Evolutionary conservation across 2,113 vertebrate species (phyloP), one percentile per base, ranked within the genome.

Genomic region (Petromus typicus): DNA sequence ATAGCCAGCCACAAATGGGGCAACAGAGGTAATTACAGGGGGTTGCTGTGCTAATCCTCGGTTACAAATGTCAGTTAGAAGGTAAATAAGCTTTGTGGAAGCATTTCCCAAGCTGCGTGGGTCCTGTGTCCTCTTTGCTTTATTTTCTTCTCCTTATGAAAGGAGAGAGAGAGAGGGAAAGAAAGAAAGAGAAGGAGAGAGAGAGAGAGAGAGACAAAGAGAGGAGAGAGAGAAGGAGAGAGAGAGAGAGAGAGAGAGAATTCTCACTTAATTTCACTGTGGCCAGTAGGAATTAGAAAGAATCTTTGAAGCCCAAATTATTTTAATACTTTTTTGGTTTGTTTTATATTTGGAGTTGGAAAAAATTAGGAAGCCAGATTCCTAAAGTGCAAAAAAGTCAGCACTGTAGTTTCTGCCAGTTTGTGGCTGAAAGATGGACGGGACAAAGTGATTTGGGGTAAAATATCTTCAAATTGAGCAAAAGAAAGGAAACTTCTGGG

Each of bases 1-100:
- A 98, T 98, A 98, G 98, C 97, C 98, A 97, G 98, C 97, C 98
- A 86, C 98, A 98, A 98, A 98, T 96, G 91, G 97, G 98, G 98
- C 96, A 98, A 97, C 96, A 96, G 93, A 97, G 86, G 96, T 98
- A 98, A 99, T 98, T 98, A 98, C 97, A 98, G 98, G 98, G 98
- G 95, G 91, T 97, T 97, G 96, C 97, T 98, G 92, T 71, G 84
- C 97, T 98, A 98, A 98, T 98, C 98, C 96, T 87, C 66, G 93
- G 97, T 97, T 98, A 98, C 98, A 98, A 98, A 98, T 97, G 97
- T 96, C 97, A 98, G 95, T 98, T 98, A 97, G 98, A 98, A 98
- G 97, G 98, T 98, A 98, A 98, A 98, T 98, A 98, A 97, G 85
- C 82, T 84, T 96, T 69, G 32, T 0, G 64, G 86, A 97, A 98